Evolutionary conservation across 2,797 vertebrate genomes (phyloP).

Genomic region (Myotis myotis): DNA sequence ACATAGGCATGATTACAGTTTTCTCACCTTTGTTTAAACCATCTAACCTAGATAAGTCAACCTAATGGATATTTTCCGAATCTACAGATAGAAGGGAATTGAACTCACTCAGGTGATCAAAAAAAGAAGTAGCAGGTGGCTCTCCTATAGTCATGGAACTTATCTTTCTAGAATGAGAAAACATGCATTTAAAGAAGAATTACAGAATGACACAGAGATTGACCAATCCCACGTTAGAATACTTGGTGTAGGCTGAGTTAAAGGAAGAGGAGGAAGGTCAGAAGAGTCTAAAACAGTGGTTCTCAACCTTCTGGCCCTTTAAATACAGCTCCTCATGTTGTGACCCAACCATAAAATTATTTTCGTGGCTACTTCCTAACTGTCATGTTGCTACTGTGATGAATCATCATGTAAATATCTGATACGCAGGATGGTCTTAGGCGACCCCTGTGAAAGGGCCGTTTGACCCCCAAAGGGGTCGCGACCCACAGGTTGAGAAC

Average conservation of each 20-base stretch:
- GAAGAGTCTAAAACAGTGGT: background rate
- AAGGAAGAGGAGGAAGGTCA: background rate
- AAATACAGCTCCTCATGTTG: no score
- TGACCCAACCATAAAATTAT: no score
- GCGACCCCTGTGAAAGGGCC: no score
- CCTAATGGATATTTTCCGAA: background rate
- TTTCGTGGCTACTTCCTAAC: no score
- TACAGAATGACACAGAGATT: background rate
- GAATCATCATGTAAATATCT: no score
- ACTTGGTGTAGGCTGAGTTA: background rate
- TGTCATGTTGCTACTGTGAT: no score
- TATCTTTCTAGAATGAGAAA: conserved; percentile 33
- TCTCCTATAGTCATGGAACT: conserved; percentile 12
- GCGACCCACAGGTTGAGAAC: no score
- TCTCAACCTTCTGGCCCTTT: no score
- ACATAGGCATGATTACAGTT: background rate
- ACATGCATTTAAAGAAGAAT: background rate
- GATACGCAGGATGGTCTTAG: no score
- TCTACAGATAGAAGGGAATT: background rate
- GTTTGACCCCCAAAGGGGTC: no score
- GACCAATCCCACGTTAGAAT: background rate
- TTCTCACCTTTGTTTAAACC: conserved; percentile 13
- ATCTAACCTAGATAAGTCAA: background rate
- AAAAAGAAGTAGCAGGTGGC: background rate
- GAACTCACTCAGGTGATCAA: background rate